Conservation (phyloP, 2,888 invertebrate species). For the Micropterix aruncella region DNA sequence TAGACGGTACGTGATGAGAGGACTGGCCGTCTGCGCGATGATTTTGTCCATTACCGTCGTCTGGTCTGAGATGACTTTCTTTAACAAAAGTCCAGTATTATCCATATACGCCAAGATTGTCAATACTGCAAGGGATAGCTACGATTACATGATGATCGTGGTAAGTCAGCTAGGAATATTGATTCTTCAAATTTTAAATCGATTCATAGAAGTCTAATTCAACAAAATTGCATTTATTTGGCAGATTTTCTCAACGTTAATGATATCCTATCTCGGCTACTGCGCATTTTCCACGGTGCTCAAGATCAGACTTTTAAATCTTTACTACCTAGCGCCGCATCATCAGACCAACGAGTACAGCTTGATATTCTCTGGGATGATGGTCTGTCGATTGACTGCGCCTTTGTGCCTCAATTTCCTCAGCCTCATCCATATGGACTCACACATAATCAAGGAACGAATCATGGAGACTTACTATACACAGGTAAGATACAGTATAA, state of each 20-base stretch:
- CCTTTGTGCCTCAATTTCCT: conserved; percentile 98
- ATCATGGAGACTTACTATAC: conserved; percentile 90
- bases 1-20: conserved; percentile 61
- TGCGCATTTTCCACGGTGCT: conserved; percentile 98
- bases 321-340: conserved; percentile 93
- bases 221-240: neutral
- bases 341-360: conserved; percentile 99
- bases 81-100: conserved; percentile 79
- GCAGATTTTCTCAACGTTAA: conserved; percentile 76
- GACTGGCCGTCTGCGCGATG: conserved; percentile 56
- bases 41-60: conserved; percentile 81
- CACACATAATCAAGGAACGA: conserved; percentile 71
- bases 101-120: conserved; percentile 95
- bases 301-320: conserved; percentile 87
- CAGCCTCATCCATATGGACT: conserved; percentile 96
- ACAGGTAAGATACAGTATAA: conserved; percentile 44
- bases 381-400: conserved; percentile 91
- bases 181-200: too few species aligned
- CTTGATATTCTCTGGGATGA: conserved; percentile 97
- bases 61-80: conserved; percentile 99
- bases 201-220: too few species aligned
- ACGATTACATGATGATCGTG: conserved; percentile 92
- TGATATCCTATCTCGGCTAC: conserved; percentile 90
- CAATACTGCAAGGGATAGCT: conserved; percentile 60
- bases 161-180: too few species aligned